Evolutionary conservation across 2,888 invertebrate genomes (phyloP).

Genomic region (Hipparchia sbordonii): DNA sequence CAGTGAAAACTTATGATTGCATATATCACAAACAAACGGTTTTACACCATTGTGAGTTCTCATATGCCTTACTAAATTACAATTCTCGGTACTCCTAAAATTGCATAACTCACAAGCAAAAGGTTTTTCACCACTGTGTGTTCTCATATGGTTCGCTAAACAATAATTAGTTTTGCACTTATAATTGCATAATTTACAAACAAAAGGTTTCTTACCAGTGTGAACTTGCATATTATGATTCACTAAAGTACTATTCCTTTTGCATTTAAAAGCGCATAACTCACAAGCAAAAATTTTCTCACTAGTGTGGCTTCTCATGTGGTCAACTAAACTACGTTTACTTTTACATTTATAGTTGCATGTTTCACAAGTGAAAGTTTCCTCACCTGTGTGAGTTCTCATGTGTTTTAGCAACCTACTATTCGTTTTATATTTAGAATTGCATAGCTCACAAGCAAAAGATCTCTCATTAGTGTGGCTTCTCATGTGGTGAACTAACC

Average conservation of each 20-base stretch:
- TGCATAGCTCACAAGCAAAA: background rate
- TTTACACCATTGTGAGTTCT: background rate
- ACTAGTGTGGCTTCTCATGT: background rate
- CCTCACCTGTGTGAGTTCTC: background rate
- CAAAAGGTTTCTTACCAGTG: background rate
- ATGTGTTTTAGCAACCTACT: background rate
- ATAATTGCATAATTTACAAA: background rate
- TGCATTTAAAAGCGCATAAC: background rate
- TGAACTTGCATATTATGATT: background rate
- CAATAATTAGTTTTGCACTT: too few species aligned
- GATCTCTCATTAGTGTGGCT: background rate
- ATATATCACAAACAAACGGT: background rate
- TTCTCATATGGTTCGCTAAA: too few species aligned
- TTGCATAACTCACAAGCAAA: background rate
- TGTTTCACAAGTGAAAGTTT: background rate
- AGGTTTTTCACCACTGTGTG: too few species aligned
- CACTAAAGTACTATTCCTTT: background rate
- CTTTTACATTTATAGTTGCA: background rate
- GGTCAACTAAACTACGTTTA: background rate
- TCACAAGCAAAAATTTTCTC: background rate
- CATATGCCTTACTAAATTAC: slow-evolving; percentile 4
- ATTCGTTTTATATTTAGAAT: background rate
- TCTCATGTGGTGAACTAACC: background rate
- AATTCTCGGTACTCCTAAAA: background rate
- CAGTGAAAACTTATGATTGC: background rate